Evolutionary conservation across 2,113 vertebrate genomes (phyloP).

Genomic region (Petaurus breviceps): DNA sequence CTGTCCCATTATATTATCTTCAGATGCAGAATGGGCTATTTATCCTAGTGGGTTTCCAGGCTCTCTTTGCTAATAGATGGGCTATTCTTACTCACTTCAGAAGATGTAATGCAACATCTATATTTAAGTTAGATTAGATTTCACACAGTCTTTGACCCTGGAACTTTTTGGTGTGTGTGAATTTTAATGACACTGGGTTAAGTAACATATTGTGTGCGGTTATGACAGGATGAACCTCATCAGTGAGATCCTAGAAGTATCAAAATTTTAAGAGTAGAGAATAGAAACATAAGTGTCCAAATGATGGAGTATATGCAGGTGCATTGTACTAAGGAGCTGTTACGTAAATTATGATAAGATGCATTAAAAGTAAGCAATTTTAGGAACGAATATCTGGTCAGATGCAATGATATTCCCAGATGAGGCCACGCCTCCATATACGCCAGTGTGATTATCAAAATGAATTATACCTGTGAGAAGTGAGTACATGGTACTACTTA

Average conservation of each 20-base stretch:
- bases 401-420: background rate
- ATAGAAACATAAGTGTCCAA: background rate
- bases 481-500: background rate
- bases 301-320: background rate
- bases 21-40: background rate
- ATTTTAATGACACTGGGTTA: background rate
- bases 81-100: conserved; percentile 30
- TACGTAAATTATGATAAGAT: background rate
- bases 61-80: background rate
- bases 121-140: conserved; percentile 22
- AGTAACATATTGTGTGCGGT: background rate
- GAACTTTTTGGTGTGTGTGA: background rate
- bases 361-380: background rate
- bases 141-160: background rate
- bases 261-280: background rate
- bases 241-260: background rate
- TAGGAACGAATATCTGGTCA: background rate
- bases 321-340: background rate
- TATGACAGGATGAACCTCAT: background rate
- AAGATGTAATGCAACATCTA: background rate
- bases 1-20: background rate
- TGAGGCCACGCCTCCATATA: background rate
- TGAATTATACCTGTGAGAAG: background rate
- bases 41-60: background rate
- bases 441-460: background rate